Evolutionary conservation across 2,113 vertebrate species (phyloP).

Genomic region (Tautogolabrus adspersus): DNA sequence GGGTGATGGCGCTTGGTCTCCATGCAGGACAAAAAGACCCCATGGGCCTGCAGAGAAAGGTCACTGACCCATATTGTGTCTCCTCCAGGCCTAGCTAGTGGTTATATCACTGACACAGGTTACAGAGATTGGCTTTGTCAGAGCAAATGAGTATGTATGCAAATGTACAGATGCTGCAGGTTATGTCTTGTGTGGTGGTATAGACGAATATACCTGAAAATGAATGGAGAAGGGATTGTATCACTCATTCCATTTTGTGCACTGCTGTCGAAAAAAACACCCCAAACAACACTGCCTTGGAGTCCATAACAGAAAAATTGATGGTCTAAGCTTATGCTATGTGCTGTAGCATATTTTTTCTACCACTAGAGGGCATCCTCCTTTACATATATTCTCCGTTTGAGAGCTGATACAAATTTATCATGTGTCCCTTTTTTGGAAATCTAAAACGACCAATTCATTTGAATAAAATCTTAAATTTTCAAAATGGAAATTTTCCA

Average conservation of each 20-base stretch:
- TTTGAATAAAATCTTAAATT: conserved; percentile 44
- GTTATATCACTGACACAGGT: conserved; percentile 53
- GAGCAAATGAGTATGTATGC: conserved; percentile 52
- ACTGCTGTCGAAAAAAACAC: conserved; percentile 1
- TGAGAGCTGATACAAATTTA: not conserved
- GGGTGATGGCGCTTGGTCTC: conserved; percentile 30
- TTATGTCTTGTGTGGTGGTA: conserved; percentile 25
- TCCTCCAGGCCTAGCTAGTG: conserved; percentile 59
- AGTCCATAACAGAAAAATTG: not conserved
- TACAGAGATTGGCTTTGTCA: conserved; percentile 60
- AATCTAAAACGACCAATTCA: conserved; percentile 39
- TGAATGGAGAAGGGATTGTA: not conserved
- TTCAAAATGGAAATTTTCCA: conserved; percentile 81
- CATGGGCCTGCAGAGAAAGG: conserved; percentile 65
- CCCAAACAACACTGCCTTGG: too few relatives aligned
- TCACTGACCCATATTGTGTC: conserved; percentile 77
- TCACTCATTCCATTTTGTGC: conserved; percentile 10
- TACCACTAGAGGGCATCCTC: conserved; percentile 67
- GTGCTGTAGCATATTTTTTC: conserved; percentile 28
- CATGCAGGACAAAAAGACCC: conserved; percentile 66
- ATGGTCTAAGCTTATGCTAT: conserved; percentile 1
- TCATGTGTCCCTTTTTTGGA: conserved; percentile 6
- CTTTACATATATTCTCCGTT: conserved; percentile 34
- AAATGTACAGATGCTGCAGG: conserved; percentile 48
- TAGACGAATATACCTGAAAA: conserved; percentile 26